Base-by-base conservation (phyloP, 2,888 invertebrate species). In the Aquatica leii region DNA sequence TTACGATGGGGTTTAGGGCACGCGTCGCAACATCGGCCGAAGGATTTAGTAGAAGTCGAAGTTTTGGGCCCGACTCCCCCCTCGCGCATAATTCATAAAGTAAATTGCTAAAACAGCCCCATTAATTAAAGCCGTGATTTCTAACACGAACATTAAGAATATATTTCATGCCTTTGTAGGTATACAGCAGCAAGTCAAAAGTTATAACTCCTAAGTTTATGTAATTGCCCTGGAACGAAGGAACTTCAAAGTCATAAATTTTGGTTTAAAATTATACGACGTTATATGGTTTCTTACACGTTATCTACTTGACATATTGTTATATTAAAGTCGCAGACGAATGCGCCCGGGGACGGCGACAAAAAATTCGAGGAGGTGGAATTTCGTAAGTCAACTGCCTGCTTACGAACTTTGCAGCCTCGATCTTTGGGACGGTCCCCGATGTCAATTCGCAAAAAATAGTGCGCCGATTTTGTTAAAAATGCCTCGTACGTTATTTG, bases 51-150 rank as follows among this genome's bases (percentile, higher is more conserved):
- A n/a, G n/a, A n/a, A n/a, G n/a, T n/a, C n/a, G n/a, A n/a, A n/a
- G n/a, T n/a, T n/a, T n/a, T n/a, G n/a, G n/a, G n/a, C 71, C 58
- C 65, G 37, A 9, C 37, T 69, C 69, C 70, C 69, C n/a, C n/a
- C 53, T 60, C 69, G 60, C 66, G 70, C 74, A 78, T 78, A 79
- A 79, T 74, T 78, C 78, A 78, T 76, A 77, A 76, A 73, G 71
- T 73, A 76, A 78, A 79, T 79, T 78, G 70, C 78, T 76, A 75
- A 76, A 77, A 78, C 78, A 69, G n/a, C 76, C 77, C 77, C 78
- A 78, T 78, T 78, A 77, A 78, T 79, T 78, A 75, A 72, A 56
- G 74, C 77, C 74, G 73, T 78, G 77, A 77, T 77, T 77, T 76
- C 77, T 74, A 73, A 73, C 73, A 63, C 71, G 72, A 70, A 71